phyloP scores from a whole-genome alignment of 2,888 invertebrate genomes.

The Sinhomidia bicolor region DNA sequence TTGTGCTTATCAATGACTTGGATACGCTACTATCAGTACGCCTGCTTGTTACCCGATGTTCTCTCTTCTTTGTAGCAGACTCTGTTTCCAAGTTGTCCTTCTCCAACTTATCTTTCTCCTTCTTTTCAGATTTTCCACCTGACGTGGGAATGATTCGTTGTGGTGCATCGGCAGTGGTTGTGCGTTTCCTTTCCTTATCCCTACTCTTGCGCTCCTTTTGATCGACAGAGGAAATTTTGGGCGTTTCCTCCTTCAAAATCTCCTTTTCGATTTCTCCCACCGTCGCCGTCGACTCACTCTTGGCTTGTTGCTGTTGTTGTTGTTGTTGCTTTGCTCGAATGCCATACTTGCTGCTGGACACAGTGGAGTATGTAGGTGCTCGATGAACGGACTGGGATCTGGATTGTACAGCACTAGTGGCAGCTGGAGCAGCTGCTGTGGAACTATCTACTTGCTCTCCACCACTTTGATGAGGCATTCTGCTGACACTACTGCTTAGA shows the following conservation, averaged over 20 bases:
- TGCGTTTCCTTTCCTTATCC: constrained; percentile 61
- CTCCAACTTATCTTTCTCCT: constrained; percentile 63
- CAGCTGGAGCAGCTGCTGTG: not conserved
- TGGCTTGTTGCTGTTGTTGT: constrained; percentile 27
- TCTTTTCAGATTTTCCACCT: constrained; percentile 46
- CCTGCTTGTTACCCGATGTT: constrained; percentile 29
- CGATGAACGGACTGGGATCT: constrained; percentile 58
- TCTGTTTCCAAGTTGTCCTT: constrained; percentile 68
- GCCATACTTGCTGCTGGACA: constrained; percentile 62
- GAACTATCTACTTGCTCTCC: constrained; percentile 57
- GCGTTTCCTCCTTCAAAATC: constrained; percentile 59
- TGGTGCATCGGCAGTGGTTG: constrained; percentile 47
- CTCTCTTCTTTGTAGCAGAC: constrained; percentile 56
- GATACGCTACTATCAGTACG: constrained; percentile 47
- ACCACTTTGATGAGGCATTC: constrained; percentile 43
- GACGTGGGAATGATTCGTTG: constrained; percentile 62
- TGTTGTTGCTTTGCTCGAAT: constrained; percentile 52
- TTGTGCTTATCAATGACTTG: constrained; percentile 54
- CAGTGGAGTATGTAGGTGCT: constrained; percentile 67
- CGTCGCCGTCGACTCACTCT: constrained; percentile 34
- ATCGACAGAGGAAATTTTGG: constrained; percentile 12
- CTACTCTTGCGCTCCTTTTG: constrained; percentile 65
- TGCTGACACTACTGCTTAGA: constrained; percentile 61
- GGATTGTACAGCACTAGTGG: not conserved
- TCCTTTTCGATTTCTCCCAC: constrained; percentile 63